phyloP scores from a whole-genome alignment of 1,140 invertebrate genomes.

The Micrasema longulum region DNA sequence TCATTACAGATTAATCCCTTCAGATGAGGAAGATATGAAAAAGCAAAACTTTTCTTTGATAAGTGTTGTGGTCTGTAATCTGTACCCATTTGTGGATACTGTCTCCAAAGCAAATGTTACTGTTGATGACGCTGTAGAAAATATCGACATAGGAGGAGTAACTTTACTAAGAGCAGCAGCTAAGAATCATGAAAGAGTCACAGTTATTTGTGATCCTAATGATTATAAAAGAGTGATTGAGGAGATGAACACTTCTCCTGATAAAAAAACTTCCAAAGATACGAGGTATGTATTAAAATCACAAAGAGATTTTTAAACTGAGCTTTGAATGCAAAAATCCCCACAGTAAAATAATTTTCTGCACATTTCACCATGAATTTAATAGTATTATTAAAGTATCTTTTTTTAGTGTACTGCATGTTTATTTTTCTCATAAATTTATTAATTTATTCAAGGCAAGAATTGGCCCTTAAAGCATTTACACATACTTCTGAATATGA shows the following conservation, averaged over 20 bases:
- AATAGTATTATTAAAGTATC: no score
- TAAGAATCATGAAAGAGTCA: slow-evolving; percentile 97
- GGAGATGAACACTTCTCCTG: slow-evolving; percentile 75
- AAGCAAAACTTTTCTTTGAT: slow-evolving; percentile 82
- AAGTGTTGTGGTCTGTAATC: slow-evolving; percentile 92
- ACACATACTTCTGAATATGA: slow-evolving; percentile 97
- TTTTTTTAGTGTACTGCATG: no score
- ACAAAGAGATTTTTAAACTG: no score
- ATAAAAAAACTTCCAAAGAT: slow-evolving; percentile 75
- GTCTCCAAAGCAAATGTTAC: slow-evolving; percentile 85
- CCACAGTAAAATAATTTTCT: no score
- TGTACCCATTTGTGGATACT: slow-evolving; percentile 96
- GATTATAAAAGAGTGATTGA: slow-evolving; percentile 86
- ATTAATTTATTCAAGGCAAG: slow-evolving; percentile 70
- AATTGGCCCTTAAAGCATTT: slow-evolving; percentile 91
- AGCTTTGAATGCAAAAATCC: no score
- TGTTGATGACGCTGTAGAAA: slow-evolving; percentile 93
- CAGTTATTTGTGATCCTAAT: slow-evolving; percentile 91
- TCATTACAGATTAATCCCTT: slow-evolving; percentile 73
- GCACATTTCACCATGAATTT: no score
- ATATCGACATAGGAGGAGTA: slow-evolving; percentile 97
- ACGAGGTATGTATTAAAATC: slow-evolving; percentile 76
- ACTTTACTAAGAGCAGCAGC: slow-evolving; percentile 94
- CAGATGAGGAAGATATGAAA: slow-evolving; percentile 86
- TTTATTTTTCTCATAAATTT: slow-evolving; percentile 7